Conservation (phyloP, 1,140 invertebrate genomes). For the Drosophila pruinosa region DNA sequence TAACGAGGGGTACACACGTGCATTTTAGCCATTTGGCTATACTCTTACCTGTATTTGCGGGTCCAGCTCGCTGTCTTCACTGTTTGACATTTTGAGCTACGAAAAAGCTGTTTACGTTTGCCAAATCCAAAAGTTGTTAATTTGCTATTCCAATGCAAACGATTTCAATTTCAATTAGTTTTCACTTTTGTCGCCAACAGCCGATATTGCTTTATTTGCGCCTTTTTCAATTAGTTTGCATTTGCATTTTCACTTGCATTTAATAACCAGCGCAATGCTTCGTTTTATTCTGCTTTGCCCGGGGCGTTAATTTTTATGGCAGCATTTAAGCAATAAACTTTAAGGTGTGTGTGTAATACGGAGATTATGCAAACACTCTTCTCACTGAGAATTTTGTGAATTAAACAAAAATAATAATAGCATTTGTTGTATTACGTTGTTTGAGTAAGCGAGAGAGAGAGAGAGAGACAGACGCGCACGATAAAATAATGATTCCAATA, state of each 20-base stretch:
- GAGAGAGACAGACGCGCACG: conserved; percentile 11
- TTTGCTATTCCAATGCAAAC: not conserved
- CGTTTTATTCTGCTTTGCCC: conserved; percentile 22
- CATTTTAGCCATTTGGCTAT: conserved; percentile 16
- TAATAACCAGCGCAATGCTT: conserved; percentile 10
- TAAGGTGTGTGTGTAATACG: conserved; percentile 4
- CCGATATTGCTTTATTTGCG: conserved; percentile 16
- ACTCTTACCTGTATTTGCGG: conserved; percentile 85
- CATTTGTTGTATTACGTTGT: conserved; percentile 40
- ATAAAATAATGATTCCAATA: not conserved
- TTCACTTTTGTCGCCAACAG: conserved; percentile 42
- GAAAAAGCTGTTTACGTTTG: conserved; percentile 4
- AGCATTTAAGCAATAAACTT: conserved; percentile 31
- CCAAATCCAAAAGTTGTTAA: conserved; percentile 19
- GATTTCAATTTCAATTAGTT: conserved; percentile 33
- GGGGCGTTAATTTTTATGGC: conserved; percentile 1
- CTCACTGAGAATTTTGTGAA: conserved; percentile 47
- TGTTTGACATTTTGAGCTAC: conserved; percentile 59
- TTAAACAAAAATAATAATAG: conserved; percentile 29
- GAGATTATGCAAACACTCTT: conserved; percentile 63
- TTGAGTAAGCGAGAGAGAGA: not conserved
- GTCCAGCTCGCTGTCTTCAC: conserved; percentile 83
- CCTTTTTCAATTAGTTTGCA: conserved; percentile 44
- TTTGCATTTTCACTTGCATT: conserved; percentile 51
- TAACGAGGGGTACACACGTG: conserved; percentile 18